These are phyloP conservation scores for Acanthopagrus latus DNA, from an alignment of 2,797 vertebrate genomes.

Conservation along the genomic window DNA sequence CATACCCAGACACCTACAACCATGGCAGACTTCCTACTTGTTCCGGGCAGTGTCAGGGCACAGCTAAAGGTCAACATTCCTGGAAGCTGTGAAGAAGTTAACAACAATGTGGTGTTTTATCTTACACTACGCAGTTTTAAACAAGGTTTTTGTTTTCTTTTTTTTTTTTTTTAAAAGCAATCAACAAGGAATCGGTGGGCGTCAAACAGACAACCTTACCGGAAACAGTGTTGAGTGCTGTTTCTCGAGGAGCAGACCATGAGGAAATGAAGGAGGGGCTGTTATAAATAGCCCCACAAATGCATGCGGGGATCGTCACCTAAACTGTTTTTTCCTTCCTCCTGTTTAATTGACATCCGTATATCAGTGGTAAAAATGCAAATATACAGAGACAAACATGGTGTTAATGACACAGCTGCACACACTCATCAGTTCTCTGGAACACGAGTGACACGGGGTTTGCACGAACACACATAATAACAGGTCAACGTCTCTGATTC, in stretches of 20 bases:
- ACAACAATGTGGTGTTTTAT: constrained; percentile 22
- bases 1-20: constrained; percentile 72
- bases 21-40: constrained; percentile 71
- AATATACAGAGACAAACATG: constrained; percentile 70
- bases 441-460: constrained; percentile 51
- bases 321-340: constrained; percentile 42
- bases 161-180: constrained; percentile 10
- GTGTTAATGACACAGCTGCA: constrained; percentile 78
- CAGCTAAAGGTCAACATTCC: constrained; percentile 70
- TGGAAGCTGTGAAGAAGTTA: constrained; percentile 22
- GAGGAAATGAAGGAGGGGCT: constrained; percentile 21
- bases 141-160: not conserved
- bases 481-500: constrained; percentile 67
- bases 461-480: constrained; percentile 32
- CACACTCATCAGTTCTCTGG: constrained; percentile 55
- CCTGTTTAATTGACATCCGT: constrained; percentile 75
- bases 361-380: constrained; percentile 65
- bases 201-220: not conserved
- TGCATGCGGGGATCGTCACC: constrained; percentile 44
- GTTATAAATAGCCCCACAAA: constrained; percentile 46
- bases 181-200: not conserved
- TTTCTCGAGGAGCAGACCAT: constrained; percentile 20
- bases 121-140: not conserved
- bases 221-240: constrained; percentile 30
- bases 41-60: constrained; percentile 65